A percentile compares a stretch with the other conserved stretches of the same genome.
These are phyloP conservation scores for Parasteatoda tepidariorum DNA, from an alignment of 1,140 invertebrate genomes.

Conservation along the genomic window DNA sequence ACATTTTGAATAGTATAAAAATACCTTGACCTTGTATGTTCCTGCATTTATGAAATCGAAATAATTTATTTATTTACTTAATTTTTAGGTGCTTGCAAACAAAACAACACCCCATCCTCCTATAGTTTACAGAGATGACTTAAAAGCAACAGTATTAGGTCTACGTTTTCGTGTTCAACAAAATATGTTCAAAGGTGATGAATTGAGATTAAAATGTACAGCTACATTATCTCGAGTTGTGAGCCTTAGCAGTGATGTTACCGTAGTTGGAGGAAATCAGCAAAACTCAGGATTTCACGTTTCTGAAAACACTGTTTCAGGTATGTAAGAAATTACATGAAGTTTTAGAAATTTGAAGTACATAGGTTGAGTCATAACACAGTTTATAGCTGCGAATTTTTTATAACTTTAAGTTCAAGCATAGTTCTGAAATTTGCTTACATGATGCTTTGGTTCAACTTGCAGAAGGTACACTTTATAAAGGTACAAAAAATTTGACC, in stretches of 20 bases:
- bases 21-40: too few species aligned
- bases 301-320: conserved; percentile 47
- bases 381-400: too few species aligned
- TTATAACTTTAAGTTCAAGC: too few species aligned
- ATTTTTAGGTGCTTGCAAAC: conserved; percentile 41
- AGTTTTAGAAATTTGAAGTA: neutral
- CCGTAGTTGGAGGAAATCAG: conserved; percentile 52
- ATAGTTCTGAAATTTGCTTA: too few species aligned
- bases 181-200: conserved; percentile 81
- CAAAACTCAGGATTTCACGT: conserved; percentile 57
- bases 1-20: too few species aligned
- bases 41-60: too few species aligned
- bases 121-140: conserved; percentile 9
- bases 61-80: too few species aligned
- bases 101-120: conserved; percentile 32
- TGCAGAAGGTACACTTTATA: too few species aligned
- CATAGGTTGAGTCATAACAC: too few species aligned
- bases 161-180: conserved; percentile 78
- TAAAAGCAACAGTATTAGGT: conserved; percentile 70
- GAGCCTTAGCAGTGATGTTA: conserved; percentile 81
- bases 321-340: too few species aligned
- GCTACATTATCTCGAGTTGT: conserved; percentile 86
- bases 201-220: conserved; percentile 87
- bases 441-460: too few species aligned
- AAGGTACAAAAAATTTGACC: too few species aligned